Evolutionary conservation across 2,888 invertebrate genomes (phyloP).

Genomic region (Acheta domesticus): DNA sequence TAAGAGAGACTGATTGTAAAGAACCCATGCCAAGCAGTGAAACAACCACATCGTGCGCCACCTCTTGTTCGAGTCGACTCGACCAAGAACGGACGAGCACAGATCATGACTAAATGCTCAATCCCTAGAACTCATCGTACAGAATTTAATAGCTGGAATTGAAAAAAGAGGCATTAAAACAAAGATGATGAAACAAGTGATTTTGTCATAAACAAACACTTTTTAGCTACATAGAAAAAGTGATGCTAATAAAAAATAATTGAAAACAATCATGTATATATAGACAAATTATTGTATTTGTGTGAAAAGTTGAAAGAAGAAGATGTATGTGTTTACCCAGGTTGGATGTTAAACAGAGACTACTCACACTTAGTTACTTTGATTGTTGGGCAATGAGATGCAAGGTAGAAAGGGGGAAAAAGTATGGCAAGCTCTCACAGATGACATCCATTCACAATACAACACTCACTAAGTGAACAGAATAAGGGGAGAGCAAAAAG

Average conservation of each 20-base stretch:
- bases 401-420: slow-evolving; percentile 34
- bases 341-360: slow-evolving; percentile 32
- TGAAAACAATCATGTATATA: slow-evolving; percentile 34
- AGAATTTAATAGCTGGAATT: slow-evolving; percentile 39
- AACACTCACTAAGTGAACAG: slow-evolving; percentile 39
- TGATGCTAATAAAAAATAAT: slow-evolving; percentile 32
- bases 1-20: slow-evolving; percentile 35
- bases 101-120: slow-evolving; percentile 37
- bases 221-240: slow-evolving; percentile 37
- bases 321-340: slow-evolving; percentile 34
- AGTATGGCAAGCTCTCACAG: slow-evolving; percentile 39
- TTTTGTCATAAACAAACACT: slow-evolving; percentile 37
- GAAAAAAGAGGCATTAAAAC: slow-evolving; percentile 39
- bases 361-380: slow-evolving; percentile 32
- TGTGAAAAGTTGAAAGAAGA: slow-evolving; percentile 36
- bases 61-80: slow-evolving; percentile 29
- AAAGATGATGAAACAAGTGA: slow-evolving; percentile 38
- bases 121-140: slow-evolving; percentile 38
- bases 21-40: slow-evolving; percentile 39
- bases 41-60: slow-evolving; percentile 36
- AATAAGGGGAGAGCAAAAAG: slow-evolving; percentile 34
- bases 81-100: slow-evolving; percentile 34
- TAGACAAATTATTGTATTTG: slow-evolving; percentile 33
- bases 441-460: slow-evolving; percentile 40
- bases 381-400: slow-evolving; percentile 37